These are phyloP conservation scores for Nyctereutes procyonoides DNA, from an alignment of 2,113 vertebrate genomes.

Conservation along the genomic window DNA sequence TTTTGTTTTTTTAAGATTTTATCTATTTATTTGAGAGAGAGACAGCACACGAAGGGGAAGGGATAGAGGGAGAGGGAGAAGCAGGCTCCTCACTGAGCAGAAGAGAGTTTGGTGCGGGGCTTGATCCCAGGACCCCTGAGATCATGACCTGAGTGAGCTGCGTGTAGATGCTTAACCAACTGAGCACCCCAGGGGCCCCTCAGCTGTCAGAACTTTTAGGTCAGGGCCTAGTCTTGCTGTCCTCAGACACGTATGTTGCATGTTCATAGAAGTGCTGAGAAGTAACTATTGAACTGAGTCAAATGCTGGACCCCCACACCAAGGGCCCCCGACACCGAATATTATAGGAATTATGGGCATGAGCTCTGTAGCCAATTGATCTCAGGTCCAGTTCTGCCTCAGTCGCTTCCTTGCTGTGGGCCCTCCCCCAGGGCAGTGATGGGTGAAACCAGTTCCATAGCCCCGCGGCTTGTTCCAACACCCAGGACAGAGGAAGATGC, in stretches of 20 bases:
- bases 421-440: neutral
- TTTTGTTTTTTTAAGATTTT: neutral
- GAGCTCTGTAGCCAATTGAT: neutral
- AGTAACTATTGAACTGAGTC: neutral
- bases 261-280: neutral
- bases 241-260: too few relatives aligned
- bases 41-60: neutral
- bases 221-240: neutral
- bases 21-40: neutral
- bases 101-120: accelerated
- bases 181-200: neutral
- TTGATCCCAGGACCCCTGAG: neutral
- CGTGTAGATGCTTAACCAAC: neutral
- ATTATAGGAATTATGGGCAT: neutral
- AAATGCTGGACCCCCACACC: neutral
- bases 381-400: neutral
- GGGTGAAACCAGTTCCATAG: neutral
- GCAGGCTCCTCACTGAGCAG: neutral
- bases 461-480: accelerated
- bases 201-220: neutral
- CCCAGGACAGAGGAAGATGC: neutral
- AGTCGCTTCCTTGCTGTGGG: neutral
- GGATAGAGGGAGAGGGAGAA: neutral
- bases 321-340: neutral
- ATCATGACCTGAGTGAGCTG: neutral